Evolutionary conservation across 2,888 invertebrate genomes (phyloP), one percentile per base, ranked within the genome.

Genomic region (Lypha dubia): DNA sequence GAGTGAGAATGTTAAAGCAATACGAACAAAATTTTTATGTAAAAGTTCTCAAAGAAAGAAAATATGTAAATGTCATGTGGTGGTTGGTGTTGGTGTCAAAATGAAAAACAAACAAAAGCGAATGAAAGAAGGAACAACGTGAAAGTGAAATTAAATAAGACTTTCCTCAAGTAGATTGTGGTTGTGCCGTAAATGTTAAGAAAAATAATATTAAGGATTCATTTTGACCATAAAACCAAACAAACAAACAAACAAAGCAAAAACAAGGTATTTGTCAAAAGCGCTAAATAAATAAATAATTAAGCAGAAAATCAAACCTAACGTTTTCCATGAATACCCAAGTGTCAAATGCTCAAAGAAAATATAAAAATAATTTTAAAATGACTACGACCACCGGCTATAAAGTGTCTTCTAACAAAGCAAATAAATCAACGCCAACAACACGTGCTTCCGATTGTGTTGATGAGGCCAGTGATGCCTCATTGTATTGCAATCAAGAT

Each of bases 401-500:
- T 76, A 86, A 83, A 81, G 86, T 83, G 60, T 84, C 80, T 70
- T 51, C 71, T 28, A 46, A 74, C 68, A 70, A 81, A 51, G 46
- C 67, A 51, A 65, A 77, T 49, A 83, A 83, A 79, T 68, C 82
- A 56, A 79, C 76, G 35, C 75, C 84, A 58, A 63, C 87, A 88
- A 44, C 88, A 88, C 84, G 88, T 74, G 88, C 87, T 86, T 87
- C 89, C 81, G 90, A 89, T 70, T 87, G 88, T 75, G 92, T 92
- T 79, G 92, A 92, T 89, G 90, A 91, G 85, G 92, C 92, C 87
- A 90, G 92, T 83, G 92, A 92, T 88, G 90, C 91, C 74, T 88
- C 84, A 20, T 74, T 89, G 68, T 92, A 90, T 84, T 92, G 92
- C 86, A 62, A 70, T 24, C 88, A 88, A 76, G 90, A 90, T 76